Conservation (phyloP, 2,113 vertebrate species). For the Prietella phreatophila region DNA sequence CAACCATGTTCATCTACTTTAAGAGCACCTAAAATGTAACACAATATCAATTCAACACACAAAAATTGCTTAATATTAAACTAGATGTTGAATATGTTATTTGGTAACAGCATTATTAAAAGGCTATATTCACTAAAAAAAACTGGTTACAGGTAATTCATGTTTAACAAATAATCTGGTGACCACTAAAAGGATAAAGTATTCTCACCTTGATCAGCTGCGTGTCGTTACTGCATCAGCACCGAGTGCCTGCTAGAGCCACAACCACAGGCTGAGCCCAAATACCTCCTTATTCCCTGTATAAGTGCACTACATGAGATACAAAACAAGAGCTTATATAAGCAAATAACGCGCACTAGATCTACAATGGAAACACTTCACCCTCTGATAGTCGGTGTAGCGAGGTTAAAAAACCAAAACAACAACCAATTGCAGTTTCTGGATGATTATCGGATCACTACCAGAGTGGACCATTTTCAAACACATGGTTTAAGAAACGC, state of each 20-base stretch:
- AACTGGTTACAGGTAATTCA: background rate
- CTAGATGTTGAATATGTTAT: background rate
- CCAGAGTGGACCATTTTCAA: conserved; percentile 51
- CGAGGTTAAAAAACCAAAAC: background rate
- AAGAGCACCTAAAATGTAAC: background rate
- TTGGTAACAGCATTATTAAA: background rate
- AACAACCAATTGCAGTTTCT: conserved; percentile 60
- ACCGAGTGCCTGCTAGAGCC: background rate
- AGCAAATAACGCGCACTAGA: background rate
- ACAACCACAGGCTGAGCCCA: background rate
- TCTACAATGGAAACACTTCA: background rate
- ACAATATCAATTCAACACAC: background rate
- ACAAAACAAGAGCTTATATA: background rate
- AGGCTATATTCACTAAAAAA: background rate
- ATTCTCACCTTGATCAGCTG: background rate
- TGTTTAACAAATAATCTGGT: background rate
- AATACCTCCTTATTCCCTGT: background rate
- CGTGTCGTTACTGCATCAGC: background rate
- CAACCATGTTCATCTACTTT: background rate
- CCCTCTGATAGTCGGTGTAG: background rate
- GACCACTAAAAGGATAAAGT: background rate
- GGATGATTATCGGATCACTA: conserved; percentile 56
- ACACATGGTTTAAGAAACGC: conserved; percentile 41
- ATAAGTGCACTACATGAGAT: background rate
- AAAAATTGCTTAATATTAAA: background rate